Conservation (phyloP, 2,888 invertebrate genomes). For the Rhimphoctona megacephalus region DNA sequence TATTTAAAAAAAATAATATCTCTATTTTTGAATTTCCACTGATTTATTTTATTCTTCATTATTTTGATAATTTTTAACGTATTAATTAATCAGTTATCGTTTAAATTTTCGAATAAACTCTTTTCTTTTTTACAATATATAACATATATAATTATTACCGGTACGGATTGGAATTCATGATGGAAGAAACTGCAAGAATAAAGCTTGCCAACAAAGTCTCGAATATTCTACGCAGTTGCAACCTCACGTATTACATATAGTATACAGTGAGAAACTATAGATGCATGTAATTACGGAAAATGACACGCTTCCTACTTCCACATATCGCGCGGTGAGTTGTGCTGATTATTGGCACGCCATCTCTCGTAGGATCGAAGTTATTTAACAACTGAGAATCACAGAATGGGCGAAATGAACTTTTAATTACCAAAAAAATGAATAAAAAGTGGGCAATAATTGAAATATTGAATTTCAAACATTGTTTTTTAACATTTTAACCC, state of each 20-base stretch:
- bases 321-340: constrained; percentile 10
- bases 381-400: neutral
- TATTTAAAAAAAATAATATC: too few species aligned
- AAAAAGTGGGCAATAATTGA: too few species aligned
- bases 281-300: constrained; percentile 67
- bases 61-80: too few species aligned
- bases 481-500: neutral
- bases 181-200: constrained; percentile 1
- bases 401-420: neutral
- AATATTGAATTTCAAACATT: neutral
- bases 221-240: constrained; percentile 55
- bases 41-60: too few species aligned
- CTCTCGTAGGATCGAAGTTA: neutral
- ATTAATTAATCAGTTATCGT: too few species aligned
- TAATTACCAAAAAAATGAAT: neutral
- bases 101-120: neutral
- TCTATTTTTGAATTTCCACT: too few species aligned
- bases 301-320: constrained; percentile 65
- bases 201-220: constrained; percentile 24
- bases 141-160: neutral
- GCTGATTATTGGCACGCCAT: constrained; percentile 42
- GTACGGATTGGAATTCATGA: neutral
- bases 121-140: too few species aligned
- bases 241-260: constrained; percentile 6
- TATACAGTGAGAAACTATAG: constrained; percentile 49